Evolutionary conservation across 2,888 invertebrate genomes (phyloP).

Genomic region (Cyaniris semiargus): DNA sequence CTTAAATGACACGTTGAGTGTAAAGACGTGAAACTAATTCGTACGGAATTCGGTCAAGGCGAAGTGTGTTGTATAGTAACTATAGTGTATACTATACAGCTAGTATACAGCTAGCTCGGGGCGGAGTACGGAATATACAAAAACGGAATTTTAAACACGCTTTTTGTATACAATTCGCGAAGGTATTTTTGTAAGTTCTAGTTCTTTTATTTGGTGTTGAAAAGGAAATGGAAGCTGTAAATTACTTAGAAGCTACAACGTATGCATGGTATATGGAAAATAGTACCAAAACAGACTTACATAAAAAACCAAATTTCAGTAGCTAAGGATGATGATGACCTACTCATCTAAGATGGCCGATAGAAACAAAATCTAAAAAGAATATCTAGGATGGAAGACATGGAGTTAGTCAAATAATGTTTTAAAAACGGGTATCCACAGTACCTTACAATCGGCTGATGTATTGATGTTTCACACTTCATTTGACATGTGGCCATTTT

Average conservation of each 20-base stretch:
- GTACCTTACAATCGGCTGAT: no score
- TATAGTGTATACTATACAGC: neutral
- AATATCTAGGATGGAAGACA: no score
- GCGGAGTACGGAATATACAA: neutral
- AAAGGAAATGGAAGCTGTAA: neutral
- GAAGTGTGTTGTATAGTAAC: neutral
- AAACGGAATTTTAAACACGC: constrained; percentile 19
- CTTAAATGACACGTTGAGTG: constrained; percentile 19
- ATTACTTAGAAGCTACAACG: neutral
- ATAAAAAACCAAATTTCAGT: no score
- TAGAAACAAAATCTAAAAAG: no score
- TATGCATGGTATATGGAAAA: neutral
- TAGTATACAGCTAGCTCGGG: neutral
- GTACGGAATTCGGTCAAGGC: constrained; percentile 7
- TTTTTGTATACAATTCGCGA: constrained; percentile 8
- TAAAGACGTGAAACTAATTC: constrained; percentile 18
- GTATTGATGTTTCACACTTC: no score
- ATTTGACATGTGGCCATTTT: no score
- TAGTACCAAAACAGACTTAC: neutral
- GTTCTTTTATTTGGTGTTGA: neutral
- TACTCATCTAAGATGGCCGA: no score
- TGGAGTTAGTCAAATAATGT: no score
- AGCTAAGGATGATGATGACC: no score
- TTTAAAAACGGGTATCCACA: no score
- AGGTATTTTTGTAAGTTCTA: neutral